phyloP scores from a whole-genome alignment of 1,140 invertebrate species.

The Eciton burchellii region DNA sequence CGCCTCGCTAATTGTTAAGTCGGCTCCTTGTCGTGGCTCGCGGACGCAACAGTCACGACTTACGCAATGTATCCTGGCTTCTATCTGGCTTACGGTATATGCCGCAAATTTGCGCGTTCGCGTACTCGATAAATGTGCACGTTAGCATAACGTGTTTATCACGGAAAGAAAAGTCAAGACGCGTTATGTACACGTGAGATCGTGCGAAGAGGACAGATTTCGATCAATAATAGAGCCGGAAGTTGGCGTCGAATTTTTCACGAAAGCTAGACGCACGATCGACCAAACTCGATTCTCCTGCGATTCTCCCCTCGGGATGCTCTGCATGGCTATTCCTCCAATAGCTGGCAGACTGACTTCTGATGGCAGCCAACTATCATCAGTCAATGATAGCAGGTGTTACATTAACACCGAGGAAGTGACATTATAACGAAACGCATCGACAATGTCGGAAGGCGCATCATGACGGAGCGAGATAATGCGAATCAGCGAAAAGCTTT shows the following conservation, averaged over 20 bases:
- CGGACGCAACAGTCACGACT: background rate
- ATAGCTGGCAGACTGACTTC: slow-evolving; percentile 18
- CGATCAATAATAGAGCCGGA: background rate
- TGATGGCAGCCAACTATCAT: slow-evolving; percentile 77
- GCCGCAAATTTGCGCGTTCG: background rate
- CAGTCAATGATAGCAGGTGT: slow-evolving; percentile 72
- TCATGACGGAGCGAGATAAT: slow-evolving; percentile 34
- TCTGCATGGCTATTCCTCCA: background rate
- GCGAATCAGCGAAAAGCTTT: background rate
- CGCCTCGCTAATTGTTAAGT: slow-evolving; percentile 51
- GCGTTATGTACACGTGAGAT: too few relatives aligned
- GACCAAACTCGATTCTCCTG: background rate
- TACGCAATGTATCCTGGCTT: slow-evolving; percentile 2
- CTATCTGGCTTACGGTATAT: background rate
- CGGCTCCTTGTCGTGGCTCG: slow-evolving; percentile 27
- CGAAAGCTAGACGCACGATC: background rate
- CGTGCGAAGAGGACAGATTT: background rate
- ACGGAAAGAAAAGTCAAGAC: too few relatives aligned
- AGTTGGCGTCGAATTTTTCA: background rate
- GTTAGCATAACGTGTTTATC: too few relatives aligned
- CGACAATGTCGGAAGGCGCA: slow-evolving; percentile 66
- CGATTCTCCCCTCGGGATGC: background rate
- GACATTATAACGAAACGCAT: slow-evolving; percentile 74
- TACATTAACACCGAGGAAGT: slow-evolving; percentile 81
- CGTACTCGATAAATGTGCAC: slow-evolving; percentile 15